Evolutionary conservation across 1,140 invertebrate species (phyloP).

Genomic region (Micrasema minimum): DNA sequence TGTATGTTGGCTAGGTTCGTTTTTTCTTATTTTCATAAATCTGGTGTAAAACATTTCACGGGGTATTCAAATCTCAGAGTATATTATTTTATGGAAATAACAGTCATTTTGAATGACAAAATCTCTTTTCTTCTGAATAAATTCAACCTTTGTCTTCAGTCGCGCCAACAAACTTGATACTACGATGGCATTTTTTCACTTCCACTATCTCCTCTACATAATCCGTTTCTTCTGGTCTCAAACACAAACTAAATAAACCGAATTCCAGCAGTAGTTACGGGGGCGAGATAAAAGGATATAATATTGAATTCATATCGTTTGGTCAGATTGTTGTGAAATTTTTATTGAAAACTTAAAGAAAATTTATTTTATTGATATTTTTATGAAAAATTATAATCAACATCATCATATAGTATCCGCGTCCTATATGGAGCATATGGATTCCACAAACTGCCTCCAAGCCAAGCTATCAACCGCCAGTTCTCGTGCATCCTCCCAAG

Average conservation of each 20-base stretch:
- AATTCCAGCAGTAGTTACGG: too few species aligned
- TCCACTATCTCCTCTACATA: constrained; percentile 24
- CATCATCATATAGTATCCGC: too few species aligned
- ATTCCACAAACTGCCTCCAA: too few species aligned
- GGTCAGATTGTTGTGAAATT: too few species aligned
- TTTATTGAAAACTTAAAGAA: too few species aligned
- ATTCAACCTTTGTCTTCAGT: constrained; percentile 21
- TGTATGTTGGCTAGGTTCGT: constrained; percentile 10
- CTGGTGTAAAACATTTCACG: constrained; percentile 2
- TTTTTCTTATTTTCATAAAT: constrained; percentile 14
- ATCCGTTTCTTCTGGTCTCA: constrained; percentile 7
- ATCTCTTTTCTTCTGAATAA: constrained; percentile 33
- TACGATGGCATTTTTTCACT: constrained; percentile 20
- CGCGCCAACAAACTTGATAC: constrained; percentile 25
- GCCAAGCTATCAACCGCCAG: too few species aligned
- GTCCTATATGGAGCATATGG: too few species aligned
- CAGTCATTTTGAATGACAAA: constrained; percentile 31
- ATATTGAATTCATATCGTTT: too few species aligned
- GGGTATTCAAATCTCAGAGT: constrained; percentile 16
- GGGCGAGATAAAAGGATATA: too few species aligned
- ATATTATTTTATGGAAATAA: constrained; percentile 33
- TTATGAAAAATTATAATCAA: too few species aligned
- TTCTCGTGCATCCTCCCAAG: too few species aligned
- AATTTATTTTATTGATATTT: too few species aligned
- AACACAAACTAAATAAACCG: constrained; percentile 18